Evolutionary conservation across 2,888 invertebrate species (phyloP).

Genomic region (Caenorhabditis becei): DNA sequence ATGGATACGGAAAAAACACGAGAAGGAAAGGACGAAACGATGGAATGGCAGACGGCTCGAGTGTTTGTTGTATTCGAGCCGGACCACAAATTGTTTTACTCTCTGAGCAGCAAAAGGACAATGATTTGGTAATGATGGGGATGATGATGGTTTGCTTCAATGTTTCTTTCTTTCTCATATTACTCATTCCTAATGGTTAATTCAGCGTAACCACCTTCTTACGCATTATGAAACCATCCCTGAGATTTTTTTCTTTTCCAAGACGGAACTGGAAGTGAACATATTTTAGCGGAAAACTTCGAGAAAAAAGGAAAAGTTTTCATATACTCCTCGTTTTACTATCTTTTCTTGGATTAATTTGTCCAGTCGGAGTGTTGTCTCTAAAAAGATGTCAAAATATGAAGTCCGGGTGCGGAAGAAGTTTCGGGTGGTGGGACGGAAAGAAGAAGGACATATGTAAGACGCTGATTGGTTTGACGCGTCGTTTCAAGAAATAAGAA

Average conservation of each 20-base stretch:
- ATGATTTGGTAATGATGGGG: background rate
- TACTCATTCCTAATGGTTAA: too few species aligned
- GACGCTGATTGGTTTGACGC: conserved; percentile 61
- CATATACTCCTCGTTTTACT: too few species aligned
- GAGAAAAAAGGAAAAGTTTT: background rate
- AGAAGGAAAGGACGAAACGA: conserved; percentile 11
- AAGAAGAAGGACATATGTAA: conserved; percentile 54
- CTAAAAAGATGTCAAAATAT: conserved; percentile 36
- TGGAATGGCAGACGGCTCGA: conserved; percentile 19
- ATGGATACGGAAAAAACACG: conserved; percentile 19
- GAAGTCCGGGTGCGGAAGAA: background rate
- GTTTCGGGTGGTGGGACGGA: conserved; percentile 31
- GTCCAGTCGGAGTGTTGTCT: conserved; percentile 11
- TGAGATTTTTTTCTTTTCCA: too few species aligned
- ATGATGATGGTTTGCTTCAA: background rate
- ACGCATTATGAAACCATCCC: too few species aligned
- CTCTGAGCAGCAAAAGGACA: conserved; percentile 23
- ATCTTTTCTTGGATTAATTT: conserved; percentile 30
- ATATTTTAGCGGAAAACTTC: background rate
- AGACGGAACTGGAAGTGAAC: conserved; percentile 5
- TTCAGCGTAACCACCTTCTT: too few species aligned
- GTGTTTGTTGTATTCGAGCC: conserved; percentile 25
- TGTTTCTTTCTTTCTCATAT: conserved; percentile 2
- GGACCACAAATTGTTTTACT: conserved; percentile 20
- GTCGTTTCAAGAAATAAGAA: conserved; percentile 59